Evolutionary conservation across 2,113 vertebrate genomes (phyloP), one percentile per base, ranked within the genome.

Genomic region (Manacus vitellinus): DNA sequence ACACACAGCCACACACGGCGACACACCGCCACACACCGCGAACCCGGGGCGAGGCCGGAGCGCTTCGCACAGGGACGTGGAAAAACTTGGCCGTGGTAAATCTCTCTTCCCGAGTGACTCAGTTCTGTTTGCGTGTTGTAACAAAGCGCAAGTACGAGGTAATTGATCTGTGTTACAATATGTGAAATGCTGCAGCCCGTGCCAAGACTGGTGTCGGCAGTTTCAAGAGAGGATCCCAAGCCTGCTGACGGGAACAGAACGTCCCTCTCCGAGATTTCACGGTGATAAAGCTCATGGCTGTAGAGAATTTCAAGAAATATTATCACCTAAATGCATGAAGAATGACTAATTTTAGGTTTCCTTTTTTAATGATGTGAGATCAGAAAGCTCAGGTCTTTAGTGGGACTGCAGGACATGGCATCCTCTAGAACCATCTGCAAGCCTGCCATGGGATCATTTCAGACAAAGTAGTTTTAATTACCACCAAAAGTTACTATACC

Each of bases 191-290:
- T 72, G 94, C 62, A 76, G 84, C 82, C 82, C 33, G 74, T 96
- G 97, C 97, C 97, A 98, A 97, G 94, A 85, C 43, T 58, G 52
- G 89, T 22, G 89, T 79, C 52, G 77, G 93, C 81, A 81, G 88
- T 88, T 97, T 85, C 91, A 63, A 47, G 81, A 90, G 94, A 96
- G 85, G 88, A 95, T 97, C 94, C 95, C 94, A 91, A 89, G 83
- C 79, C 82, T 94, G 96, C 97, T 97, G 95, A 96, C 95, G 70
- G 88, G 94, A 97, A 98, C 97, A 74, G 89, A 97, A 97, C 44
- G 89, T 97, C 88, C 95, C 92, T 95, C 92, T 85, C 41, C 0
- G 66, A 94, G 92, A 96, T 96, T 91, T 94, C 72, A 85, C 54
- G 70, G 92, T 8, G 28, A 89, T 94, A 95, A 94, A 86, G 86